These are phyloP conservation scores for Onthophagus taurus DNA, from an alignment of 1,140 invertebrate genomes.

Conservation along the genomic window DNA sequence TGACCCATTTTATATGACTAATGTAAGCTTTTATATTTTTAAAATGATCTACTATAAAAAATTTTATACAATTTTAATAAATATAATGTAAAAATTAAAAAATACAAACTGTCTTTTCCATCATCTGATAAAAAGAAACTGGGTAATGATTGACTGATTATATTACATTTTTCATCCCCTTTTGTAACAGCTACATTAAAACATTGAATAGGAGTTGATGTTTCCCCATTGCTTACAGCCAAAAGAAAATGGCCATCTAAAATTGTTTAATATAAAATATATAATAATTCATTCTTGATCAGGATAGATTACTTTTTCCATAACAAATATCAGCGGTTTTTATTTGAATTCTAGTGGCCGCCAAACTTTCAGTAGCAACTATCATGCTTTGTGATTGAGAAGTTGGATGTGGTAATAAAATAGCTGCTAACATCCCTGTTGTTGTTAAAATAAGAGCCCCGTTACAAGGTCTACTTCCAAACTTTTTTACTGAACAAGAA, in stretches of 20 bases:
- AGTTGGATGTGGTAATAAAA: constrained; percentile 45
- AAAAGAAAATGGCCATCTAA: constrained; percentile 70
- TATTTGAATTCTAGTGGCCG: constrained; percentile 61
- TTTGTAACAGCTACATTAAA: constrained; percentile 56
- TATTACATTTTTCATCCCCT: constrained; percentile 41
- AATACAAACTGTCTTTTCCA: constrained; percentile 40
- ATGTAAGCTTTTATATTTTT: constrained; percentile 39
- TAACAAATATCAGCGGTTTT: constrained; percentile 66
- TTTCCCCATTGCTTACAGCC: constrained; percentile 61
- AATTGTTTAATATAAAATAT: constrained; percentile 14
- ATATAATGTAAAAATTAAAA: not conserved
- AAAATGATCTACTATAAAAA: constrained; percentile 14
- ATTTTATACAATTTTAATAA: not conserved
- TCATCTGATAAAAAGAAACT: constrained; percentile 69
- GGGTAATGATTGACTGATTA: constrained; percentile 64
- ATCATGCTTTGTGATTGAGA: constrained; percentile 35
- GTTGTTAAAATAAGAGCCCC: constrained; percentile 75
- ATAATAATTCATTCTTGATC: not conserved
- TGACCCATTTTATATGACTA: constrained; percentile 69
- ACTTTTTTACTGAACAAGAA: constrained; percentile 72
- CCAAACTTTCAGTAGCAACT: constrained; percentile 57
- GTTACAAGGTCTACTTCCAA: constrained; percentile 72
- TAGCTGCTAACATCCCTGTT: constrained; percentile 69
- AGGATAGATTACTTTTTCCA: constrained; percentile 49
- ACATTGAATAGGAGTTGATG: constrained; percentile 63